Conservation (phyloP, 2,797 vertebrate species). For the Bryconaethiops microstoma region DNA sequence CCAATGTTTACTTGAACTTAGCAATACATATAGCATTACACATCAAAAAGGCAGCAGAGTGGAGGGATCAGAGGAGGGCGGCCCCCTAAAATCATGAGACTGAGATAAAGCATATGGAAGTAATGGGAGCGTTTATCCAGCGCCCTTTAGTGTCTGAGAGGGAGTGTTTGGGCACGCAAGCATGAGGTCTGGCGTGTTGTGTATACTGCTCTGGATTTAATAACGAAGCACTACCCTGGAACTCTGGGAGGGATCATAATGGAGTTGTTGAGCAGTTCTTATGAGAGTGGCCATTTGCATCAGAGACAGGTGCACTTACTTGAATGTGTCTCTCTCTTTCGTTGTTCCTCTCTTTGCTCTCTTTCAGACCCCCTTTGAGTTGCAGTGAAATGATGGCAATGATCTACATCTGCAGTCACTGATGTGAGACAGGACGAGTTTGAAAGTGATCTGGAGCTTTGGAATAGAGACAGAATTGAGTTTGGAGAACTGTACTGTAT, state of each 20-base stretch:
- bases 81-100: slow-evolving; percentile 13
- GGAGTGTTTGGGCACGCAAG: slow-evolving; percentile 42
- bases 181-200: slow-evolving; percentile 6
- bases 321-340: slow-evolving; percentile 58
- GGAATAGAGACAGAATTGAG: slow-evolving; percentile 69
- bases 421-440: slow-evolving; percentile 69
- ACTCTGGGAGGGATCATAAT: slow-evolving; percentile 68
- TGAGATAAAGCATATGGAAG: slow-evolving; percentile 22
- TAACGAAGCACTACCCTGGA: slow-evolving; percentile 66
- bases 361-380: slow-evolving; percentile 69
- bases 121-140: slow-evolving; percentile 4
- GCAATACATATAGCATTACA: slow-evolving; percentile 32
- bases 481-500: slow-evolving; percentile 67
- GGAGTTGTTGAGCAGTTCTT: slow-evolving; percentile 67
- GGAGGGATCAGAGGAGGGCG: neutral
- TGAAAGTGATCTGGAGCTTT: slow-evolving; percentile 75
- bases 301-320: slow-evolving; percentile 64
- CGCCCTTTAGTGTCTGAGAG: slow-evolving; percentile 7
- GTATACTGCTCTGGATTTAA: slow-evolving; percentile 65
- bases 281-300: slow-evolving; percentile 73
- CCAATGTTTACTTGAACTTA: slow-evolving; percentile 53
- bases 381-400: slow-evolving; percentile 69
- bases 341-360: slow-evolving; percentile 41
- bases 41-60: slow-evolving; percentile 19
- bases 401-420: slow-evolving; percentile 71